Evolutionary conservation across 2,888 invertebrate genomes (phyloP).

Genomic region (Eupithecia centaureata): DNA sequence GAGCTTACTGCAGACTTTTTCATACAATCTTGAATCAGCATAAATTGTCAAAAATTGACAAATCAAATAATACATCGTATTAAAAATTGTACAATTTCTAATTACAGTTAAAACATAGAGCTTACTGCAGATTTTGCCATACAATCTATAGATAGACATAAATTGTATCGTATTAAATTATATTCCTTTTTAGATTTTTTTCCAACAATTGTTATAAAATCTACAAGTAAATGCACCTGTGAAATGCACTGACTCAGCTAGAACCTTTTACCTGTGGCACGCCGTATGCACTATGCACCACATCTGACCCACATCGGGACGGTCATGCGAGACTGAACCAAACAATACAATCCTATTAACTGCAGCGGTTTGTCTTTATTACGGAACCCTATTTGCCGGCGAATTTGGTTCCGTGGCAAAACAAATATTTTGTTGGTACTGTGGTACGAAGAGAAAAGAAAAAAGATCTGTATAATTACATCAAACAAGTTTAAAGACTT

Average conservation of each 20-base stretch:
- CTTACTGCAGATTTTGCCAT: no score
- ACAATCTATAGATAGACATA: no score
- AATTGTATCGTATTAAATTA: no score
- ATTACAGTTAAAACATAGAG: no score
- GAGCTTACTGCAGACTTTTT: no score
- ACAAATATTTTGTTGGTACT: not conserved
- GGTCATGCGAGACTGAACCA: conserved; percentile 55
- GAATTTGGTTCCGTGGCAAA: conserved; percentile 39
- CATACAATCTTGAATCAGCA: no score
- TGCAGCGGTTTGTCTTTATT: conserved; percentile 59
- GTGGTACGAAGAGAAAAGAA: not conserved
- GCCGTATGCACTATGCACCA: conserved; percentile 47
- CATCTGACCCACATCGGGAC: conserved; percentile 52
- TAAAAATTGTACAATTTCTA: no score
- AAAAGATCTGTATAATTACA: not conserved
- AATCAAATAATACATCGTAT: no score
- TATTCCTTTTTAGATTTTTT: no score
- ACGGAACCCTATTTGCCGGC: conserved; percentile 47
- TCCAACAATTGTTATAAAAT: no score
- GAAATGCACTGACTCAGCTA: conserved; percentile 1
- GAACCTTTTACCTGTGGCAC: conserved; percentile 15
- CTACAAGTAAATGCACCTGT: no score
- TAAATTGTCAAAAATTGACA: no score
- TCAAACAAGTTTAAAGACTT: not conserved
- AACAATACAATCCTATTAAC: conserved; percentile 62